These are phyloP conservation scores for Eublepharis macularius DNA, from an alignment of 2,113 vertebrate species.

Conservation along the genomic window DNA sequence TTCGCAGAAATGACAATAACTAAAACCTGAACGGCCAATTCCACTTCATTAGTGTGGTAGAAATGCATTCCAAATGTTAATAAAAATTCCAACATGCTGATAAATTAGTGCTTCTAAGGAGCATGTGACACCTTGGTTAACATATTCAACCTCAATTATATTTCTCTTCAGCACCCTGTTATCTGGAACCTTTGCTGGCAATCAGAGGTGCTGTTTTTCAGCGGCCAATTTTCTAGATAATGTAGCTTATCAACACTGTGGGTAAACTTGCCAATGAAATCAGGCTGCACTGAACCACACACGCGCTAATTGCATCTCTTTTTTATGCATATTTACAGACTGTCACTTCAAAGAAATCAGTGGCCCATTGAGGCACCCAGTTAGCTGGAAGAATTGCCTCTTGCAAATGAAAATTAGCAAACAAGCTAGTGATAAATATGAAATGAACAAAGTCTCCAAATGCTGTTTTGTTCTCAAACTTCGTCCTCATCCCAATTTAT, in stretches of 20 bases:
- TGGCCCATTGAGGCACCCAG: constrained; percentile 93
- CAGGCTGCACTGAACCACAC: constrained; percentile 95
- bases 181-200: constrained; percentile 99
- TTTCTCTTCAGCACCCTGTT: constrained; percentile 99
- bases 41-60: constrained; percentile 86
- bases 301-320: constrained; percentile 98
- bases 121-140: constrained; percentile 99
- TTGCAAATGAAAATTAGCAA: constrained; percentile 99
- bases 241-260: constrained; percentile 99
- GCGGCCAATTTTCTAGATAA: constrained; percentile 99
- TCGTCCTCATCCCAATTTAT: constrained; percentile 78
- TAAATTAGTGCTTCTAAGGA: constrained; percentile 95
- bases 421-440: constrained; percentile 97
- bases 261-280: constrained; percentile 99
- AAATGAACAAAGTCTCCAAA: constrained; percentile 85
- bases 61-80: constrained; percentile 89
- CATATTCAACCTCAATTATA: constrained; percentile 99
- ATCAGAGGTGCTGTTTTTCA: constrained; percentile 99
- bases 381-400: constrained; percentile 93
- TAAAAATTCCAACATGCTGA: constrained; percentile 96
- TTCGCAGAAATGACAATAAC: constrained; percentile 88
- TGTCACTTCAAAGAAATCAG: constrained; percentile 99
- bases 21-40: constrained; percentile 85
- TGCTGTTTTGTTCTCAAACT: constrained; percentile 86
- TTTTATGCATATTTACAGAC: constrained; percentile 99